Percentiles rank a stretch among this genome's conserved stretches.
Conservation (phyloP, 2,113 vertebrate species). For the Microcebus lehilahytsara region DNA sequence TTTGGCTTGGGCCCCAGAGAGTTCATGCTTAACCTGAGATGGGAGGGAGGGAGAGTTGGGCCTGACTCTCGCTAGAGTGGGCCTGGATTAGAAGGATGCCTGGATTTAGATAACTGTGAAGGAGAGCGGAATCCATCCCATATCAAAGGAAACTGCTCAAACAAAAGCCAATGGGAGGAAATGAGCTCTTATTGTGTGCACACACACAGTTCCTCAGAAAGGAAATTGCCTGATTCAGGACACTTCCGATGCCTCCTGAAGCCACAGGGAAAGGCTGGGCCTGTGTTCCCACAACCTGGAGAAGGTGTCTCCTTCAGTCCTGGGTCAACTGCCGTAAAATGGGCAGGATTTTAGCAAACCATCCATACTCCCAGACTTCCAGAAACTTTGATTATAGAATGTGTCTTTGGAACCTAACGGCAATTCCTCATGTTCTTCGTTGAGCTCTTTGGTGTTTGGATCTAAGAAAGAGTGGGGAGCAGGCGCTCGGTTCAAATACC, state of each 20-base stretch:
- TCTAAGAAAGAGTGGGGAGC: background rate
- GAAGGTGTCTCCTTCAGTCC: background rate
- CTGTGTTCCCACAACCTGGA: background rate
- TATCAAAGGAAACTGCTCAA: constrained; percentile 65
- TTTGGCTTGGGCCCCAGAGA: background rate
- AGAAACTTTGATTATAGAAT: background rate
- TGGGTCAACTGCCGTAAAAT: background rate
- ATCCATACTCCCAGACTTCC: background rate
- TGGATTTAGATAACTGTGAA: background rate
- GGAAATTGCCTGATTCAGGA: constrained; percentile 63
- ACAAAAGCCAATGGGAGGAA: constrained; percentile 71
- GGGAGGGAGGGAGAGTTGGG: background rate
- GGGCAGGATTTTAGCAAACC: background rate
- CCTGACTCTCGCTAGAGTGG: background rate
- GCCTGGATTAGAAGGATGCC: background rate
- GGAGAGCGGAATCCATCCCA: background rate
- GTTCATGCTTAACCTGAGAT: background rate
- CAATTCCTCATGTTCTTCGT: background rate
- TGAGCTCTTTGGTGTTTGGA: background rate
- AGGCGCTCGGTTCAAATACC: background rate
- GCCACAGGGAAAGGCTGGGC: background rate
- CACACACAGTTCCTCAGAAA: constrained; percentile 32
- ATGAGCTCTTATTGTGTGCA: constrained; percentile 51
- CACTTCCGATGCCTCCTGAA: constrained; percentile 38
- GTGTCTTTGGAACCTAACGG: background rate